Conservation (phyloP, 2,797 vertebrate species). For the Poeciliopsis paucimaculata region DNA sequence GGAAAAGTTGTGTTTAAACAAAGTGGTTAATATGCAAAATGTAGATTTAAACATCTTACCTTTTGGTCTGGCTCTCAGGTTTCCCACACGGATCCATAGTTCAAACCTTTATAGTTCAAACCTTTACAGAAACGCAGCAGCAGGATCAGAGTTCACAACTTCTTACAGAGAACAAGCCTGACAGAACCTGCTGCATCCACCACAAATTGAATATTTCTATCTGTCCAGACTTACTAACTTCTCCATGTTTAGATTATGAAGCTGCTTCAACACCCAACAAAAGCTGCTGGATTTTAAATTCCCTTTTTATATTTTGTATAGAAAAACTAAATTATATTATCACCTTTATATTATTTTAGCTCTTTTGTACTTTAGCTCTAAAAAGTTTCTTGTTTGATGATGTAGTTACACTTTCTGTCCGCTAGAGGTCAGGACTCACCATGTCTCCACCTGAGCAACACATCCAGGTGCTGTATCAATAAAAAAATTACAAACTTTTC, state of each 20-base stretch:
- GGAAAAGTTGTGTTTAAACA: not conserved
- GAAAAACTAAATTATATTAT: no score
- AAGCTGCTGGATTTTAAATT: not conserved
- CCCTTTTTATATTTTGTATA: not conserved
- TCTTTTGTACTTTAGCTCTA: not conserved
- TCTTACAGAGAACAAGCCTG: not conserved
- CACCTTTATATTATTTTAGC: not conserved
- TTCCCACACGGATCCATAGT: constrained; percentile 5
- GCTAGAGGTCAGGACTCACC: not conserved
- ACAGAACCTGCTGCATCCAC: not conserved
- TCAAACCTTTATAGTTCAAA: not conserved
- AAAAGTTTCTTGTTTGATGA: not conserved
- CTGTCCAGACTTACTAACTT: not conserved
- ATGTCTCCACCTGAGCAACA: not conserved
- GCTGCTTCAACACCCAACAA: not conserved
- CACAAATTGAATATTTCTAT: not conserved
- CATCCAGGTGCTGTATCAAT: no score
- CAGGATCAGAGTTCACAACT: not conserved
- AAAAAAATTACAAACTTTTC: no score
- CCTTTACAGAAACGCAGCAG: not conserved
- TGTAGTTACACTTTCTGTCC: not conserved
- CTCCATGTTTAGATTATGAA: not conserved
- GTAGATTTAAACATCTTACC: not conserved
- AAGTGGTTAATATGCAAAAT: not conserved
- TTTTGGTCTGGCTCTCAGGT: not conserved